phyloP scores from a whole-genome alignment of 1,140 invertebrate genomes.

The Hycleus cichorii region DNA sequence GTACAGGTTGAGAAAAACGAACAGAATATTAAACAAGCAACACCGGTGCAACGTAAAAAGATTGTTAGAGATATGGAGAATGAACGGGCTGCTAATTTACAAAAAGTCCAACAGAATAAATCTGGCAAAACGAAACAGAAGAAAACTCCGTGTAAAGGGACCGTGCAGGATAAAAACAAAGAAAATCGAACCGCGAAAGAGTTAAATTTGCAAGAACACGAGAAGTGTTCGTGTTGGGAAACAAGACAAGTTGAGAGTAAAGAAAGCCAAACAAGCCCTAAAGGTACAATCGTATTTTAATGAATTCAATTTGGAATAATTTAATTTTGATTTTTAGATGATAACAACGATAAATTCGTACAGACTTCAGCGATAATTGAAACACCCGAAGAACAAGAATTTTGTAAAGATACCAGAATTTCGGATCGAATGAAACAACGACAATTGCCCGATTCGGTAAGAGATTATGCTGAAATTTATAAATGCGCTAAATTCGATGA shows the following conservation, averaged over 20 bases:
- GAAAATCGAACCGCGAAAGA: background rate
- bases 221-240: no score
- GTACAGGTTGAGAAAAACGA: slow-evolving; percentile 34
- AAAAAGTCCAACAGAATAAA: slow-evolving; percentile 27
- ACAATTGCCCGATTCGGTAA: background rate
- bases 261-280: background rate
- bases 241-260: background rate
- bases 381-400: background rate
- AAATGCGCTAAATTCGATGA: no score
- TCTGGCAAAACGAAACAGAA: slow-evolving; percentile 4
- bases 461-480: no score
- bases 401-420: slow-evolving; percentile 16
- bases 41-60: slow-evolving; percentile 38
- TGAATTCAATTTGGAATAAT: background rate
- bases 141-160: slow-evolving; percentile 2
- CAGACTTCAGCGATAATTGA: background rate
- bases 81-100: slow-evolving; percentile 41
- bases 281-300: background rate
- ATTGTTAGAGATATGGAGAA: slow-evolving; percentile 45
- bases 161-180: background rate
- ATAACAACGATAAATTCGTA: slow-evolving; percentile 8
- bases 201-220: no score
- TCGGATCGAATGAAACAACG: slow-evolving; percentile 7
- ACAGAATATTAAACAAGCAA: slow-evolving; percentile 26
- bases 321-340: slow-evolving; percentile 4